Base-by-base conservation (phyloP, 2,113 vertebrate genomes). In the Australoheros scitulus region DNA sequence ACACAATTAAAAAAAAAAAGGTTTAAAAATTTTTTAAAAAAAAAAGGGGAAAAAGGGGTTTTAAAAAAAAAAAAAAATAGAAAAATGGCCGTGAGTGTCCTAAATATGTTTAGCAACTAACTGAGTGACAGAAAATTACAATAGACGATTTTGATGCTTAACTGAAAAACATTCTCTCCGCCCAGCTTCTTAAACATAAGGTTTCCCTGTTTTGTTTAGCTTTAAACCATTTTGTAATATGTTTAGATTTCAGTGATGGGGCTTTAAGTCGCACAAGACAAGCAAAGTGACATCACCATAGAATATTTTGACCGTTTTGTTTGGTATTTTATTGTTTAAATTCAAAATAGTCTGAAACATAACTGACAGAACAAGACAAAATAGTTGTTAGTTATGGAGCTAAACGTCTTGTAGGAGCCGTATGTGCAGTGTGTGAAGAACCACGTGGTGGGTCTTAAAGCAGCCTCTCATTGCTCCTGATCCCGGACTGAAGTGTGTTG, bases 41-140 rank as follows among this genome's bases (percentile, higher is more conserved):
- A n/a, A n/a, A n/a, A n/a, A n/a, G n/a, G n/a, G n/a, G n/a, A n/a
- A n/a, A n/a, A n/a, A n/a, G n/a, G n/a, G n/a, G n/a, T n/a, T n/a
- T n/a, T n/a, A n/a, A n/a, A n/a, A n/a, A n/a, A n/a, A n/a, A n/a
- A n/a, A n/a, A n/a, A n/a, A 72, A 55, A 72, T 72, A 52, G 47
- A 52, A 72, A 72, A 55, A 47, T 72, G 43, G 43, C 65, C 29
- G 65, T 3, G 24, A 70, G 64, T 70, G 64, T 70, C 24, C 64
- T 70, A 70, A 70, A 70, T 50, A 70, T 32, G 65, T 70, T 43
- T 43, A 50, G 43, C 65, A 72, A 72, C 65, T 18, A 72, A 32
- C 65, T 32, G 65, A 72, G 65, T 29, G 17, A 52, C 17, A 72
- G 24, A 72, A 72, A 52, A 52, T 50, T 72, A 32, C 52, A 72